phyloP scores from a whole-genome alignment of 2,113 vertebrate genomes.

The Platysternon megacephalum region DNA sequence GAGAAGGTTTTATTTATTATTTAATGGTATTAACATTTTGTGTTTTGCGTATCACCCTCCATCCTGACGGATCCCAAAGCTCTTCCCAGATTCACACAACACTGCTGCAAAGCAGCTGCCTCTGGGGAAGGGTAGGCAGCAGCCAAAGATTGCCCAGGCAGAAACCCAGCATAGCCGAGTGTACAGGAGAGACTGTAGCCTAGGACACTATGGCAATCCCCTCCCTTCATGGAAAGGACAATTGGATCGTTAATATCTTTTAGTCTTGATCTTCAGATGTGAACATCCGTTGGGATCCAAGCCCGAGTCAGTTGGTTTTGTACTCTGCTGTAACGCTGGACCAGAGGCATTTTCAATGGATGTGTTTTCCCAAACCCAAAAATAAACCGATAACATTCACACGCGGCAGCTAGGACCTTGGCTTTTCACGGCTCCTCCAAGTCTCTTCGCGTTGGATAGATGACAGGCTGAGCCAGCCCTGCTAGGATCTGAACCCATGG shows the following conservation, averaged over 20 bases:
- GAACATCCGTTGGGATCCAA: background rate
- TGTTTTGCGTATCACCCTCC: background rate
- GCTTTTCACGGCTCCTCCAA: background rate
- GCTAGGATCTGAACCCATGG: background rate
- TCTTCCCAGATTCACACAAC: background rate
- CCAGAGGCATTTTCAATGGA: background rate
- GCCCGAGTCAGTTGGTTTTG: background rate
- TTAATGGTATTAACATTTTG: background rate
- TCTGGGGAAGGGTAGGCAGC: background rate
- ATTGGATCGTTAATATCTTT: background rate
- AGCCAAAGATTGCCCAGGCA: background rate
- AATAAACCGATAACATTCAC: background rate
- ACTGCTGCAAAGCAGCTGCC: background rate
- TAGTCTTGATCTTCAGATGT: background rate
- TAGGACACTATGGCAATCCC: background rate
- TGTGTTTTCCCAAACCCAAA: rapidly evolving
- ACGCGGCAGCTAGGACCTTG: background rate
- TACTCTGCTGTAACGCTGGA: background rate
- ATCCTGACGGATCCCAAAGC: background rate
- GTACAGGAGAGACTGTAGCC: background rate
- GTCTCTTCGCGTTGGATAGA: background rate
- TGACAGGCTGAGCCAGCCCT: background rate
- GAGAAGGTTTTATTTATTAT: background rate
- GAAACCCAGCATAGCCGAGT: background rate
- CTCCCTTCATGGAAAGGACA: background rate